Conservation (phyloP, 1,140 invertebrate species). For the Battus philenor region DNA sequence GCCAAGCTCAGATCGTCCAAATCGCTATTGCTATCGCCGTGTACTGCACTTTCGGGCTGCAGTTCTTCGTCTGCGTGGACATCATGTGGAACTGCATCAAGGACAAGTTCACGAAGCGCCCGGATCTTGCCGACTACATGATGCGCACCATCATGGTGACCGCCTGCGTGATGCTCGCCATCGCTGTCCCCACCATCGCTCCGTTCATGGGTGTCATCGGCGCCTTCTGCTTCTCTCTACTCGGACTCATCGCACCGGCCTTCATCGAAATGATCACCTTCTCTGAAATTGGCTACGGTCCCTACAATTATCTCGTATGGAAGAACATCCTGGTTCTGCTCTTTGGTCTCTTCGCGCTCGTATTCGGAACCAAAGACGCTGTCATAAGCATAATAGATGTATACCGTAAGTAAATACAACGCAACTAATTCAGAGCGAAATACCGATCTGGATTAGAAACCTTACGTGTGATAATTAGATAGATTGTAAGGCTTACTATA, state of each 20-base stretch:
- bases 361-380: slow-evolving; percentile 88
- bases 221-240: slow-evolving; percentile 94
- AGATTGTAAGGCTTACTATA: slow-evolving; percentile 8
- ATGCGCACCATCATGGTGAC: slow-evolving; percentile 82
- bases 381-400: slow-evolving; percentile 79
- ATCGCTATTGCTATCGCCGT: slow-evolving; percentile 92
- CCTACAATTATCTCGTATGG: slow-evolving; percentile 82
- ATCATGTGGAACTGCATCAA: slow-evolving; percentile 87
- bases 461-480: slow-evolving; percentile 18
- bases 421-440: background rate
- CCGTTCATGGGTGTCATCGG: slow-evolving; percentile 96
- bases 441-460: slow-evolving; percentile 1
- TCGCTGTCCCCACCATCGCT: slow-evolving; percentile 91
- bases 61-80: slow-evolving; percentile 95
- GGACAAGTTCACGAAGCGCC: slow-evolving; percentile 81
- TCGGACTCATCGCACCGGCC: slow-evolving; percentile 94
- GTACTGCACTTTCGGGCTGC: slow-evolving; percentile 95
- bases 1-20: slow-evolving; percentile 90
- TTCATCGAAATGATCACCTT: slow-evolving; percentile 89
- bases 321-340: slow-evolving; percentile 86
- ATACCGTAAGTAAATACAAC: slow-evolving; percentile 12
- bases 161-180: slow-evolving; percentile 85
- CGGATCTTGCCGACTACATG: slow-evolving; percentile 84
- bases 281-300: slow-evolving; percentile 85
- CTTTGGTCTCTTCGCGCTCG: slow-evolving; percentile 84